Base-by-base conservation (phyloP, 2,888 invertebrate species). In the Trimorus sp. region DNA sequence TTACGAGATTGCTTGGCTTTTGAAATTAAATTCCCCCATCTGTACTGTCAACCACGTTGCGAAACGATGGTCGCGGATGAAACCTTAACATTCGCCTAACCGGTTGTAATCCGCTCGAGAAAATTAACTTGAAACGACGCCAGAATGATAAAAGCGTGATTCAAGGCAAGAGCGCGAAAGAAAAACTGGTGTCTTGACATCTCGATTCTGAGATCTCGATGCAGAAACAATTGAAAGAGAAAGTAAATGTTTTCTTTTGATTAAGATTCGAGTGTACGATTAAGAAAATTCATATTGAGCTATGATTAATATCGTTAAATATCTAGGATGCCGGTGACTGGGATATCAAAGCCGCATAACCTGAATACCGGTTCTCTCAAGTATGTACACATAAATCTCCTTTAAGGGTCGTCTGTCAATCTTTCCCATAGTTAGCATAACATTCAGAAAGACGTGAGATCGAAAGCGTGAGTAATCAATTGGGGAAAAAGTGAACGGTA, bases 91-190 rank as follows among this genome's bases (percentile, higher is more conserved):
- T 75, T 71, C 70, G 68, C 63, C 40, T 51, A 77, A 66, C 84
- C 84, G 88, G 85, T 88, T 90, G 89, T 88, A 85, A 87, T 87
- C 86, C 86, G 88, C 88, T 89, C 86, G 89, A 89, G 89, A 88
- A 90, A 90, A 90, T 90, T 90, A 89, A 90, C 90, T 90, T 90
- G 90, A 90, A 89, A 87, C 88, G 84, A 79, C 79, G 90, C 90
- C 90, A 90, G 88, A 87, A 90, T 89, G 87, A 90, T 90, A 89
- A 88, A 89, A 90, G 87, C 86, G 86, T 84, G 86, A 84, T 75
- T 81, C 71, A 49, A 48, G 48, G 56, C 45, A 65, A 48, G 48
- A 42, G 12, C n/a, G 48, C n/a, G 8, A 75, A 65, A 38, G 4
- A 53, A 59, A 49, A 60, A 51, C 51, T 12, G 49, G n/a, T 40